Evolutionary conservation across 2,113 vertebrate species (phyloP), one percentile per base, ranked within the genome.

Genomic region (Oncorhynchus mykiss): DNA sequence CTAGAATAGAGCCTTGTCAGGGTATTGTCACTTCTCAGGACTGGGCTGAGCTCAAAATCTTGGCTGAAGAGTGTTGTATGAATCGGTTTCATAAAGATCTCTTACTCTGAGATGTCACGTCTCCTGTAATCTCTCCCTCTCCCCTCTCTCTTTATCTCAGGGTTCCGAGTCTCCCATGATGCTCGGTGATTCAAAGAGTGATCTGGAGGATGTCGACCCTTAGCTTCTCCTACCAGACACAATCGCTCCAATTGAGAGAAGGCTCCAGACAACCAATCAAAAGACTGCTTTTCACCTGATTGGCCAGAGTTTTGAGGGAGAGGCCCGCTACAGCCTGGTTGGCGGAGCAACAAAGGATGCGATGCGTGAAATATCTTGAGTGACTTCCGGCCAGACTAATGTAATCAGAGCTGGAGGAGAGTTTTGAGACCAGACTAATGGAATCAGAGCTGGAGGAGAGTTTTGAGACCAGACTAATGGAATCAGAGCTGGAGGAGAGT

Each of bases 81-180:
- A 54, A 5, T 54, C 51, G 5, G 3, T 54, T 54, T 45, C 39
- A 45, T 45, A 16, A 54, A 54, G 16, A 54, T 18, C 13, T 54
- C 12, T 54, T 54, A 18, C 12, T 54, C 51, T 54, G 13, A 54
- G 16, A 54, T 54, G 16, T 4, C 5, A 18, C 4, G 5, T 66
- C 25, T 31, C 9, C 2, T 29, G 11, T 7, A 14, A 1, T 67
- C 66, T 67, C 29, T 67, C 29, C 20, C 66, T 51, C 9, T 4
- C 45, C 1, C 69, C 1, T 14, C 65, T 76, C 25, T 69, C 54
- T 77, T 70, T 51, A 75, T 22, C 87, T 39, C 91, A 99, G 97
- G 96, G 96, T 71, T 98, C 97, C 0, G 97, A 98, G 79, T 99
- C 98, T 86, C 97, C 98, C 80, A 98, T 99, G 98, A 96, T 99